Evolutionary conservation across 2,113 vertebrate species (phyloP).

Genomic region (Melanotaenia duboulayi): DNA sequence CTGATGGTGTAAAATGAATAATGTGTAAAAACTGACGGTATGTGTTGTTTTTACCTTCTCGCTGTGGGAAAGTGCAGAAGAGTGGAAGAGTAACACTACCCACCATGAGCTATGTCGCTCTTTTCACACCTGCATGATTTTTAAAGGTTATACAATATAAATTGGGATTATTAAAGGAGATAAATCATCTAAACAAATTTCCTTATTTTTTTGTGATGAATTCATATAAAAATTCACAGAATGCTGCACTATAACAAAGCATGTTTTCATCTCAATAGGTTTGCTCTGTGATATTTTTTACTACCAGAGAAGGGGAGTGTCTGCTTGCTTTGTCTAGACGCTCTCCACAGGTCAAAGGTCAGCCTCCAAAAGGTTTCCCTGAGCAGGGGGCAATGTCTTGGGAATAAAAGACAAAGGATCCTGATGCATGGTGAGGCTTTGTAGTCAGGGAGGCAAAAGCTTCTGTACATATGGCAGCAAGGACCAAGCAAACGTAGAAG

Average conservation of each 20-base stretch:
- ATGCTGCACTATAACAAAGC: background rate
- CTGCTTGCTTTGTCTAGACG: constrained; percentile 57
- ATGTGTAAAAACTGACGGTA: too few relatives aligned
- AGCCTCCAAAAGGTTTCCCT: constrained; percentile 38
- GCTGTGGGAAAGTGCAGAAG: too few relatives aligned
- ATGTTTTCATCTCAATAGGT: constrained; percentile 19
- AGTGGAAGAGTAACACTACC: too few relatives aligned
- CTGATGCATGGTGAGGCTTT: constrained; percentile 69
- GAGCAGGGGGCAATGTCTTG: constrained; percentile 35
- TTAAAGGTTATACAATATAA: too few relatives aligned
- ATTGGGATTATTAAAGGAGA: too few relatives aligned
- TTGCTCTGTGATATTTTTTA: background rate
- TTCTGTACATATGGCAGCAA: constrained; percentile 70
- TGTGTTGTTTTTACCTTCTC: too few relatives aligned
- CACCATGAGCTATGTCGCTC: too few relatives aligned
- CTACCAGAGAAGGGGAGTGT: constrained; percentile 15
- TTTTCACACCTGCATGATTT: too few relatives aligned
- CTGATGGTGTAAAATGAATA: too few relatives aligned
- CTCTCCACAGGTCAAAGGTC: constrained; percentile 67
- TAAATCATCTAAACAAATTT: too few relatives aligned
- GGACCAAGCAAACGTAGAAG: constrained; percentile 16
- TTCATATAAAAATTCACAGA: background rate
- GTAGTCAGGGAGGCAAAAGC: constrained; percentile 46
- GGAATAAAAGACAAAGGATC: constrained; percentile 76
- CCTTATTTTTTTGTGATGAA: too few relatives aligned